These are phyloP conservation scores for Meda fulgida DNA, from an alignment of 2,797 vertebrate species.

Conservation along the genomic window DNA sequence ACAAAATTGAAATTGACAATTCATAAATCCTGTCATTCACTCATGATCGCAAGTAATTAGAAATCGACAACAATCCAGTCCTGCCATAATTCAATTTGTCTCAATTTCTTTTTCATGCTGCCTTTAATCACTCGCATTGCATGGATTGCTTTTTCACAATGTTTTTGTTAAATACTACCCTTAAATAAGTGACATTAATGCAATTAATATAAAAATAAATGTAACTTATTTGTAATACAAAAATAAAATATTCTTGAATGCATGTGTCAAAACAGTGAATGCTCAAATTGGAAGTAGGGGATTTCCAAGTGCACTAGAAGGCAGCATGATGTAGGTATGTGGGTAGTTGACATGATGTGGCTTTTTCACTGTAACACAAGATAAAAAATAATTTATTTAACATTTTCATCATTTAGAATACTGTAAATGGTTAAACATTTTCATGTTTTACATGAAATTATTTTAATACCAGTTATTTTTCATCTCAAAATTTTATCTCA, in stretches of 20 bases:
- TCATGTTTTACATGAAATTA: too few relatives aligned
- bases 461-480: too few relatives aligned
- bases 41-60: neutral
- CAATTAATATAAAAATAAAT: neutral
- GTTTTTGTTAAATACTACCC: neutral
- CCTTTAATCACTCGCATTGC: neutral
- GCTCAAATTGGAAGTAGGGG: neutral
- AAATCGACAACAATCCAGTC: neutral
- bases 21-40: neutral
- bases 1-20: neutral
- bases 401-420: too few relatives aligned
- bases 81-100: neutral
- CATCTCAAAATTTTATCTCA: too few relatives aligned
- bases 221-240: neutral
- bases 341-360: too few relatives aligned
- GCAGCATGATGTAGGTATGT: neutral
- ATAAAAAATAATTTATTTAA: too few relatives aligned
- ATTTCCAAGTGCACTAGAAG: slow-evolving; percentile 24
- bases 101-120: too few relatives aligned
- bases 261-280: neutral
- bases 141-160: neutral
- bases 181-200: neutral
- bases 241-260: neutral
- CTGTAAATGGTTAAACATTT: too few relatives aligned
- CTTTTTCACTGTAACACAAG: too few relatives aligned